These are phyloP conservation scores for Cacoxenus indagator DNA, from an alignment of 2,888 invertebrate species.

Conservation along the genomic window DNA sequence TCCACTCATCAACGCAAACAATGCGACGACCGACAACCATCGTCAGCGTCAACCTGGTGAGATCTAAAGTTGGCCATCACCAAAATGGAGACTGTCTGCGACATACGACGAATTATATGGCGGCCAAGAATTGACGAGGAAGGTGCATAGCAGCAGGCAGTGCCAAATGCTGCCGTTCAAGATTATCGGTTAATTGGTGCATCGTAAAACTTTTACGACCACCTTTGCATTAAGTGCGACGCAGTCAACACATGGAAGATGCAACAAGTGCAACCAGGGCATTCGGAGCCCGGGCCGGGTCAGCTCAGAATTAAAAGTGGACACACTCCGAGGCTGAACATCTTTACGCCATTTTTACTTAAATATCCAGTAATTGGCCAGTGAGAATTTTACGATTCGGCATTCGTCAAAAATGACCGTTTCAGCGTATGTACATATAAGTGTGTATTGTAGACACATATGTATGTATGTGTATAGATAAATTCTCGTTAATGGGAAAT, in stretches of 20 bases:
- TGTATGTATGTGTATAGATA: no score
- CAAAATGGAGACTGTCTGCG: slow-evolving; percentile 30
- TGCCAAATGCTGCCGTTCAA: slow-evolving; percentile 62
- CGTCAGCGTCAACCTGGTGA: slow-evolving; percentile 10
- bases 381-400: slow-evolving; percentile 2
- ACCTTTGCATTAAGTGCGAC: slow-evolving; percentile 25
- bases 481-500: no score
- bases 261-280: slow-evolving; percentile 3
- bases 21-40: neutral
- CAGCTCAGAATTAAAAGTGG: no score
- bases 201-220: slow-evolving; percentile 66
- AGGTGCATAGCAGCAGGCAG: slow-evolving; percentile 23
- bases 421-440: no score
- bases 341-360: slow-evolving; percentile 16
- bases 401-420: slow-evolving; percentile 13
- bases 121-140: slow-evolving; percentile 35
- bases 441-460: no score
- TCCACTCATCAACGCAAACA: slow-evolving; percentile 10
- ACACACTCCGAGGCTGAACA: neutral
- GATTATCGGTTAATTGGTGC: slow-evolving; percentile 69
- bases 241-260: neutral
- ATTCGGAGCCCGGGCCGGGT: neutral
- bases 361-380: slow-evolving; percentile 10
- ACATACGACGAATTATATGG: slow-evolving; percentile 40
- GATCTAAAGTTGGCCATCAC: slow-evolving; percentile 26